These are phyloP conservation scores for Pocillopora meandrina DNA, from an alignment of 92 coral and sea anemone species.

Conservation along the genomic window DNA sequence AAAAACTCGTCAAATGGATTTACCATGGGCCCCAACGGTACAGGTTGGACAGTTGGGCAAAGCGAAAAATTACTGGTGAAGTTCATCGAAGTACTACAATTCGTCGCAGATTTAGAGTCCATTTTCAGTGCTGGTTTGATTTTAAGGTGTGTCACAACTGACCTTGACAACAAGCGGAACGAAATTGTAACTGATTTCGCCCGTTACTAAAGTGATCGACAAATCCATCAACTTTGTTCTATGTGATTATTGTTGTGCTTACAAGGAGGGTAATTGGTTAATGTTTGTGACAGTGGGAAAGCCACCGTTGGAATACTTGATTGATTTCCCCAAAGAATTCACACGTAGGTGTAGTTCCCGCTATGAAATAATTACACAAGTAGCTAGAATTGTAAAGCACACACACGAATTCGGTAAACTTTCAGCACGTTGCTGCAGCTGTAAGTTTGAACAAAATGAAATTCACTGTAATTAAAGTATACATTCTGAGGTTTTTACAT, in stretches of 20 bases:
- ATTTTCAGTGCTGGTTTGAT: background rate
- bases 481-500: background rate
- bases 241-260: background rate
- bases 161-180: background rate
- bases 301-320: background rate
- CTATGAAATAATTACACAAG: background rate
- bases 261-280: background rate
- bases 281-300: background rate
- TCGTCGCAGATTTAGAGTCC: background rate
- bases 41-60: background rate
- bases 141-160: background rate
- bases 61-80: background rate
- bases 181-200: background rate
- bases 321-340: background rate
- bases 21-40: background rate
- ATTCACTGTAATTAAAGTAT: background rate
- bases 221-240: background rate
- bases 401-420: too few relatives aligned
- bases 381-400: background rate
- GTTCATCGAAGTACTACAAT: background rate
- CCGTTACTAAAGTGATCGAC: background rate
- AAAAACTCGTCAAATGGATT: constrained; percentile 3
- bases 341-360: background rate
- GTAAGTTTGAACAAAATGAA: too few relatives aligned
- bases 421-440: too few relatives aligned